Evolutionary conservation across 2,797 vertebrate species (phyloP), one percentile per base, ranked within the genome.

Genomic region (Megalops cyprinoides): DNA sequence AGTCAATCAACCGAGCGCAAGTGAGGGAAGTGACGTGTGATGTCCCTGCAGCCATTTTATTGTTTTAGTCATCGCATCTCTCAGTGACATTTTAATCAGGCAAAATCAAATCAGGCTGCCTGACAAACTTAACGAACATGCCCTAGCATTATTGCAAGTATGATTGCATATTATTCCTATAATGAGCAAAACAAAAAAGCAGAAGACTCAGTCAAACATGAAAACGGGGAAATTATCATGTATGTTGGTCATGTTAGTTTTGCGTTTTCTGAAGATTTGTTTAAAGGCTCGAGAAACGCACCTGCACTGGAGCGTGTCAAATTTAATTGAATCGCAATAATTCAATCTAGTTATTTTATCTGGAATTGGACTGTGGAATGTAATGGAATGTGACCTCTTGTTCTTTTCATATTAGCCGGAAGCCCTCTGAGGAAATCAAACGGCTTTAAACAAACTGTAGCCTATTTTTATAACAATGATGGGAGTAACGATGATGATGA

Each of bases 31-130:
- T 46, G 65, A 55, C 23, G 28, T 3, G 20, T 20, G 14, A 39
- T 74, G 12, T 74, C 71, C 20, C 71, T 48, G 71, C 74, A 28
- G 71, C 39, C 25, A 74, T 48, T 46, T 74, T 23, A 49, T 74
- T 74, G n/a, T 28, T 2, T 46, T 28, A 46, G 42, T 46, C 71
- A 48, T 25, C n/a, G 71, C 71, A 46, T 48, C 71, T 3, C 39
- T 28, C 9, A 42, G 8, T 48, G 39, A 73, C 23, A n/a, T 73
- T 46, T 73, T 23, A 48, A 49, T 74, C 71, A 25, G 71, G 39
- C 71, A n/a, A 28, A 74, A n/a, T 44, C 39, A 44, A 44, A 44
- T 46, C 23, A 25, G 10, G 44, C 7, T 18, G 18, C 42, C 20
- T 73, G 37, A 44, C 69, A 44, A 46, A 25, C 39, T 1, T 73